Evolutionary conservation across 2,113 vertebrate genomes (phyloP).

Genomic region (Gopherus evgoodei): DNA sequence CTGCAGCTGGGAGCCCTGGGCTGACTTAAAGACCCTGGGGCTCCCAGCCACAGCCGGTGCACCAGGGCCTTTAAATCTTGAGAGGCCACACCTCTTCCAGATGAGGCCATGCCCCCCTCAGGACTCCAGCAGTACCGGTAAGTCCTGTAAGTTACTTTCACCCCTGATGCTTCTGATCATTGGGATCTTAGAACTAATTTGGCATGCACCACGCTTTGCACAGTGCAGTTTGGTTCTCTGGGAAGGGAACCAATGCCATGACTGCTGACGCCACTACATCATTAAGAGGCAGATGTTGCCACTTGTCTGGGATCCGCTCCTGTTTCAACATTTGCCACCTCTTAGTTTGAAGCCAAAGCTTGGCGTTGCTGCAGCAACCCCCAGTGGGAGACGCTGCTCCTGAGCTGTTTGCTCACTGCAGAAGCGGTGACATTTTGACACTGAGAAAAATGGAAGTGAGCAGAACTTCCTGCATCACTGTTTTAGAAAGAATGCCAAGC

Average conservation of each 20-base stretch:
- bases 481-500: background rate
- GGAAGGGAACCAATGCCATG: background rate
- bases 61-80: too few species aligned
- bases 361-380: accelerated
- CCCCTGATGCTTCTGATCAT: background rate
- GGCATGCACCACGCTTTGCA: background rate
- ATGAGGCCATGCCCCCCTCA: too few species aligned
- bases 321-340: background rate
- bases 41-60: too few species aligned
- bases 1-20: too few species aligned
- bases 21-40: too few species aligned
- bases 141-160: too few species aligned
- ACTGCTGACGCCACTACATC: accelerated
- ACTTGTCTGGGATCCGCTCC: background rate
- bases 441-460: background rate
- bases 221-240: background rate
- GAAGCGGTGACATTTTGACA: accelerated
- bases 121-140: too few species aligned
- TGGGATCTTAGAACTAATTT: background rate
- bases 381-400: background rate
- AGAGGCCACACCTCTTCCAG: too few species aligned
- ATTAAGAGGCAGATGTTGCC: background rate
- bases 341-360: background rate
- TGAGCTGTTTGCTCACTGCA: accelerated
- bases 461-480: background rate